Percentiles rank a stretch among this genome's conserved stretches.
Conservation (phyloP, 2,888 invertebrate genomes). For the Heteromyza rotundicornis region DNA sequence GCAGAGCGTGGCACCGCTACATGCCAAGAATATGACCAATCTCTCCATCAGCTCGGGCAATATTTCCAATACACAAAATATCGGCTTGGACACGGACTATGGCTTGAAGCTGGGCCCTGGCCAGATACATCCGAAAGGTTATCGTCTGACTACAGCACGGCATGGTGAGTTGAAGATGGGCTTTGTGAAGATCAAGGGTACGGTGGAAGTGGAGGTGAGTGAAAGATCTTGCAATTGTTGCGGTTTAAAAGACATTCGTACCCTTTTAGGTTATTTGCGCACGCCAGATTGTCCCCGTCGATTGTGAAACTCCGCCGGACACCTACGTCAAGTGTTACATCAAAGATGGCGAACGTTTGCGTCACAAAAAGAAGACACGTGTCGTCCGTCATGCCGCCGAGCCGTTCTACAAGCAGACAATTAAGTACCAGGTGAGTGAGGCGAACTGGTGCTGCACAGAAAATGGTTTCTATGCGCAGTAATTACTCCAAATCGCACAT, state of each 20-base stretch:
- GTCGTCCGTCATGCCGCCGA: conserved; percentile 81
- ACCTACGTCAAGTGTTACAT: conserved; percentile 95
- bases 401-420: conserved; percentile 86
- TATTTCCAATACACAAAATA: conserved; percentile 31
- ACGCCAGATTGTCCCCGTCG: conserved; percentile 71
- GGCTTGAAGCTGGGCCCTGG: conserved; percentile 80
- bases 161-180: conserved; percentile 86
- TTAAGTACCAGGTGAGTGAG: conserved; percentile 82
- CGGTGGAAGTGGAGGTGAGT: conserved; percentile 82
- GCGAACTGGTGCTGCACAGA: too few relatives aligned
- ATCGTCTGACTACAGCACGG: conserved; percentile 72
- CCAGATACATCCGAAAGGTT: conserved; percentile 80
- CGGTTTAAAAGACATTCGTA: too few relatives aligned
- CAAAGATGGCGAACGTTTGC: conserved; percentile 85
- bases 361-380: conserved; percentile 91
- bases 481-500: too few relatives aligned
- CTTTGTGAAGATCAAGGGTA: conserved; percentile 88
- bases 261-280: conserved; percentile 71
- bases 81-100: conserved; percentile 63
- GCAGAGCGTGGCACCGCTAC: conserved; percentile 43
- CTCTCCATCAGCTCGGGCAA: conserved; percentile 47
- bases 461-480: too few relatives aligned
- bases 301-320: conserved; percentile 78
- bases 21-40: conserved; percentile 25
- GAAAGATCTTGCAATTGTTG: too few relatives aligned